These are phyloP conservation scores for Pseudococcus jackbeardsleyi DNA, from an alignment of 2,888 invertebrate species.

Conservation along the genomic window DNA sequence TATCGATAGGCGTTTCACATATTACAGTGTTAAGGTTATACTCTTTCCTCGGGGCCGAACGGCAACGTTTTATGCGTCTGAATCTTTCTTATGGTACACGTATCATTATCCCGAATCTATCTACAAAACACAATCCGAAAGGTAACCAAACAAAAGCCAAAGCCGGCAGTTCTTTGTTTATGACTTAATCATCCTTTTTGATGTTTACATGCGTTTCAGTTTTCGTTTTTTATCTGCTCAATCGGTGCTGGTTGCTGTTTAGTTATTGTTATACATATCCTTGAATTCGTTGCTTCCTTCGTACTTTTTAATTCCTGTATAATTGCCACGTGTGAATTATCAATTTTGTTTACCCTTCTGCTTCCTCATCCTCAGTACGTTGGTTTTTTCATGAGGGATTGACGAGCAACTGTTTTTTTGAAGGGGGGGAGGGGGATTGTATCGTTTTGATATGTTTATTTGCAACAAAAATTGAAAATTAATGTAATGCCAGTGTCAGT, in stretches of 20 bases:
- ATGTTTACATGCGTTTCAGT: constrained; percentile 7
- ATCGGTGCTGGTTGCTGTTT: background rate
- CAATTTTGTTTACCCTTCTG: background rate
- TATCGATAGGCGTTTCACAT: constrained; percentile 45
- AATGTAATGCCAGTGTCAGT: too few species aligned
- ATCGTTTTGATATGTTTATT: too few species aligned
- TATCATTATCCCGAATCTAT: constrained; percentile 41
- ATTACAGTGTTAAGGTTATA: constrained; percentile 49
- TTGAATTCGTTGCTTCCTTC: background rate
- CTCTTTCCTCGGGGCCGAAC: background rate
- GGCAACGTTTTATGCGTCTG: constrained; percentile 20
- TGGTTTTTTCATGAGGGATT: too few species aligned
- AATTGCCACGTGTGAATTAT: constrained; percentile 11
- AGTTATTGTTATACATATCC: background rate
- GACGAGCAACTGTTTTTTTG: background rate
- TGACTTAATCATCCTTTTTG: constrained; percentile 25
- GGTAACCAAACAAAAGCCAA: constrained; percentile 27
- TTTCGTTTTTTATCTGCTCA: background rate
- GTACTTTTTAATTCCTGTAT: background rate
- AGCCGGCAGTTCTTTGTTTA: constrained; percentile 48
- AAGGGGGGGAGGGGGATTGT: too few species aligned
- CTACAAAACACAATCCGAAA: background rate
- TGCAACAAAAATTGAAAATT: too few species aligned
- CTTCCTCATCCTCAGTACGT: too few species aligned
- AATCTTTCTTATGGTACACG: constrained; percentile 13